Evolutionary conservation across 2,113 vertebrate genomes (phyloP), one percentile per base, ranked within the genome.

Genomic region (Dryoscopus gambensis): DNA sequence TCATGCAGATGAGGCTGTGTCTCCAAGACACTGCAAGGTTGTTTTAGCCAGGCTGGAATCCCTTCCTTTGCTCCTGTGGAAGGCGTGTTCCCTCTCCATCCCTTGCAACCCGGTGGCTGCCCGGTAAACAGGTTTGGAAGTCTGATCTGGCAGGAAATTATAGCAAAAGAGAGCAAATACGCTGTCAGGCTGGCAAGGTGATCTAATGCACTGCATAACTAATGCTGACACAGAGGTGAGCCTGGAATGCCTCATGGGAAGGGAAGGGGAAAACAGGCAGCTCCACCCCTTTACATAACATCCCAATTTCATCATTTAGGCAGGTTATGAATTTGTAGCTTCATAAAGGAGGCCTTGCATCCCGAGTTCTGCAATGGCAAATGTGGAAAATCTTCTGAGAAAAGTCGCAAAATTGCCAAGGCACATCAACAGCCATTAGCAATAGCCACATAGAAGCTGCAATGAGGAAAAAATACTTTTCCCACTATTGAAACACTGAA

Each of bases 341-440:
- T 33, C 52, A 7, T 20, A 39, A 30, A 60, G 8, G 7, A 71
- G 27, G 71, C 3, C 7, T 56, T n/a, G 11, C 24, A 84, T 14
- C 18, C 3, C 0, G 0, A 40, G 6, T 42, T 35, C 24, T 75
- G 15, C 27, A n/a, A 13, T 8, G 6, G 9, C 16, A 52, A 46
- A 11, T 30, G 28, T 5, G 17, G 10, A 49, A 83, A 74, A 55
- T 24, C 46, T 67, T 46, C 13, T 22, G 27, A 81, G 3, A 3
- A 69, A 69, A 68, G 5, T 20, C 60, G 57, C 19, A 77, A 52
- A 52, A 44, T 27, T 65, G 55, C 13, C 27, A 68, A 49, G 23
- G 47, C 2, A 4, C 6, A 5, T 4, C 10, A 35, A 12, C 9
- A 84, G 14, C 33, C n/a, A 21, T 65, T 21, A 52, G 4, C 19